Percentiles rank a stretch among this genome's conserved stretches.
These are phyloP conservation scores for Sympetrum striolatum DNA, from an alignment of 2,888 invertebrate genomes.

Conservation along the genomic window DNA sequence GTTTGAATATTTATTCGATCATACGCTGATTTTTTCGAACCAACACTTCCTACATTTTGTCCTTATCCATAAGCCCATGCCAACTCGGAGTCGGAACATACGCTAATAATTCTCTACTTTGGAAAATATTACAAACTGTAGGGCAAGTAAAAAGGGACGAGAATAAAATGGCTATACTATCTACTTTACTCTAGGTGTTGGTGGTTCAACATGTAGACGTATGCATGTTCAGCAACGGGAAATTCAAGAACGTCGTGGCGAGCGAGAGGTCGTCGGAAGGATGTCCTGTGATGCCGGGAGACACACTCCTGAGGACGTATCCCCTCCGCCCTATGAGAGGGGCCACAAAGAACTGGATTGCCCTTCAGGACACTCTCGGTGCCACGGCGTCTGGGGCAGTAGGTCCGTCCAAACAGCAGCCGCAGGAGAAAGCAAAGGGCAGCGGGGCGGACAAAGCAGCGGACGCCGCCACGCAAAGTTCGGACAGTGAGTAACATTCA, in stretches of 20 bases:
- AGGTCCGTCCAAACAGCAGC: slow-evolving; percentile 50
- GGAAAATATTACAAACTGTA: no score
- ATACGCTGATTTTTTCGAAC: no score
- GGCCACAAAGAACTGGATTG: slow-evolving; percentile 89
- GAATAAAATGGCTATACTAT: no score
- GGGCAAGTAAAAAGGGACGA: no score
- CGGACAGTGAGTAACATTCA: slow-evolving; percentile 44
- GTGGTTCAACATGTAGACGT: slow-evolving; percentile 91
- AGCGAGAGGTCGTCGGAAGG: slow-evolving; percentile 67
- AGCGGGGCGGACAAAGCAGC: not conserved
- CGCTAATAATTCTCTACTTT: no score
- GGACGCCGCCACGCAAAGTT: not conserved
- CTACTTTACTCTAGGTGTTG: slow-evolving; percentile 71
- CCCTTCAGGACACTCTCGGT: slow-evolving; percentile 83
- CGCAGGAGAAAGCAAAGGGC: slow-evolving; percentile 44
- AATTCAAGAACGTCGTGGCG: slow-evolving; percentile 92
- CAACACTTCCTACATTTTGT: no score
- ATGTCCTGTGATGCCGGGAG: slow-evolving; percentile 72
- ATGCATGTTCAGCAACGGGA: slow-evolving; percentile 93
- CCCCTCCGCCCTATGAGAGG: slow-evolving; percentile 76
- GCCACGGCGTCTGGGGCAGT: slow-evolving; percentile 63
- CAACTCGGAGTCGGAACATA: no score
- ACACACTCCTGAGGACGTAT: slow-evolving; percentile 68
- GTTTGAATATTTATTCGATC: no score
- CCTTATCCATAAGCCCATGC: no score